Evolutionary conservation across 92 coral and sea anemone genomes (phyloP), one percentile per base, ranked within the genome.

Genomic region (Actinostola sp.): DNA sequence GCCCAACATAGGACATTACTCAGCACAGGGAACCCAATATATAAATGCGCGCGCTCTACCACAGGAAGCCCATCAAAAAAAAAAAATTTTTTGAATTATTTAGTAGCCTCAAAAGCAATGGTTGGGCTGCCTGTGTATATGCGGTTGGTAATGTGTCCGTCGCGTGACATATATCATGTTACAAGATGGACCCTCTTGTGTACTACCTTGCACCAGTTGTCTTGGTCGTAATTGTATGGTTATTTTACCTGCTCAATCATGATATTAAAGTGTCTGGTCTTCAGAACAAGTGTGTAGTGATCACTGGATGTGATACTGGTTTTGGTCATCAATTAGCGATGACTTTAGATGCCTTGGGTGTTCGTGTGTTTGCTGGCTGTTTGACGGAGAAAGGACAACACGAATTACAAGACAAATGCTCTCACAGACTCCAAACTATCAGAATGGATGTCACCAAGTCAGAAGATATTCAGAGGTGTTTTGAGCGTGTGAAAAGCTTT

Each of bases 281-380:
- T 43, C 63, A 51, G 49, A 77, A 77, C 67, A 77, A 66, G 30
- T 84, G 72, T 50, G 89, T 91, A 23, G 72, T 91, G 1, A 84
- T 91, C 32, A 91, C 97, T 11, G 97, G 93, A 25, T 88, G 93
- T 72, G 96, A 89, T 57, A 64, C 89, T 4, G 97, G 97, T 5
- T 92, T 92, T 54, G 97, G 93, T 3, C 80, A 59, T 23, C 64
- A 73, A 45, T 56, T 76, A 14, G 97, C 97, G 48, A 83, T 81
- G 65, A 85, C 68, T 25, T 49, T 92, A 49, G 92, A 92, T 61
- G 29, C 73, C 66, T 63, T 92, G 66, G 97, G 97, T 38, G 78
- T 86, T 46, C 33, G 25, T 58, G 97, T 92, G 49, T 67, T 92
- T 61, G 97, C 93, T 67, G 75, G 92, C 20, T 92, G 97, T 63